These are phyloP conservation scores for Platygyra sinensis DNA, from an alignment of 64 coral and sea anemone species.

Conservation along the genomic window DNA sequence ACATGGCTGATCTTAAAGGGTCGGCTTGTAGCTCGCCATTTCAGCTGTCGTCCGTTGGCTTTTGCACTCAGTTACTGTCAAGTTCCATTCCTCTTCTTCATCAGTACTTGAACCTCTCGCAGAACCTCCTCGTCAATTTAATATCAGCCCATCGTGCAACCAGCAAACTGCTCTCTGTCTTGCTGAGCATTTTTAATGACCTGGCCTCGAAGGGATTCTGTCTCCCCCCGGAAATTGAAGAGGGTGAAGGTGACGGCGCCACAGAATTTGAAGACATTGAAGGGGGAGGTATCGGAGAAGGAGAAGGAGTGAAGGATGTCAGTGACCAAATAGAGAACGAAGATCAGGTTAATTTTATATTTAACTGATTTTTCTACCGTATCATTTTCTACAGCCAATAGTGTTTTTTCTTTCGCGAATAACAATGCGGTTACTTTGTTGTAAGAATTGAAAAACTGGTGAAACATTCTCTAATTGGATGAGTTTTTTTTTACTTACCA, in stretches of 20 bases:
- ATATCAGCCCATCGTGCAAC: slow-evolving; percentile 67
- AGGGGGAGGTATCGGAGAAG: slow-evolving; percentile 92
- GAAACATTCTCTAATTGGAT: no score
- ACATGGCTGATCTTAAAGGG: slow-evolving; percentile 1
- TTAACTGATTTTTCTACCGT: no score
- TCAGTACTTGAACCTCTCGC: slow-evolving; percentile 72
- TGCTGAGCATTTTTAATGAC: slow-evolving; percentile 85
- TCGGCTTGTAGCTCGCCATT: background rate
- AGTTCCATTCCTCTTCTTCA: slow-evolving; percentile 54
- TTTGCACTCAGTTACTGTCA: background rate
- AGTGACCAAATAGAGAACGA: slow-evolving; percentile 98
- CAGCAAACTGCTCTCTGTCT: slow-evolving; percentile 84
- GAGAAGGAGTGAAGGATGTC: slow-evolving; percentile 96
- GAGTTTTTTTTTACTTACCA: no score
- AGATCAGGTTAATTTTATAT: slow-evolving; percentile 69
- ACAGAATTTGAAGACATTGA: slow-evolving; percentile 94
- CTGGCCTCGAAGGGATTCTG: slow-evolving; percentile 82
- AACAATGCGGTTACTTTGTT: no score
- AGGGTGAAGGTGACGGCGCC: slow-evolving; percentile 70
- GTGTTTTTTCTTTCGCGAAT: no score
- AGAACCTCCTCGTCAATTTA: slow-evolving; percentile 57
- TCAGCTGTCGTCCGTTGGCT: background rate
- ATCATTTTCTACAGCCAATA: no score
- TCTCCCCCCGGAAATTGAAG: slow-evolving; percentile 88
- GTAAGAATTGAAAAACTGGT: no score